Evolutionary conservation across 2,888 invertebrate genomes (phyloP).

Genomic region (Lasioglossum malachurum): DNA sequence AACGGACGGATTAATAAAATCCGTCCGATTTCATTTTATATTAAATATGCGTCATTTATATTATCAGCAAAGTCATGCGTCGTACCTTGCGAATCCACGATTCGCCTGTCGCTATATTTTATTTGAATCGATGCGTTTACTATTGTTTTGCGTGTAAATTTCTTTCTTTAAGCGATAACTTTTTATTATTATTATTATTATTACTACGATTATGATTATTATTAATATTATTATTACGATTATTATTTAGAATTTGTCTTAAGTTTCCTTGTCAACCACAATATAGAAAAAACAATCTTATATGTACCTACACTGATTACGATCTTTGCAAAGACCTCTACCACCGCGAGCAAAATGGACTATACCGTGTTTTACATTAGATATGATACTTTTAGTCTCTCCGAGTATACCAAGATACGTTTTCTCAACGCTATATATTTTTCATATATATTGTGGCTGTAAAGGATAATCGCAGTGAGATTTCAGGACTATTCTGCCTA

Average conservation of each 20-base stretch:
- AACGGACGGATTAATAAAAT: constrained; percentile 55
- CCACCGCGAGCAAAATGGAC: constrained; percentile 27
- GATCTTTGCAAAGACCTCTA: constrained; percentile 42
- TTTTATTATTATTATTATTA: constrained; percentile 60
- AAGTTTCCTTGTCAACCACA: constrained; percentile 73
- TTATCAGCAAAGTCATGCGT: constrained; percentile 61
- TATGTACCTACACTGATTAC: constrained; percentile 27
- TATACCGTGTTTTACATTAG: constrained; percentile 39
- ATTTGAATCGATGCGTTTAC: constrained; percentile 64
- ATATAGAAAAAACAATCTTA: constrained; percentile 56
- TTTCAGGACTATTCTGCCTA: constrained; percentile 50
- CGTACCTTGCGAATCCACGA: constrained; percentile 63
- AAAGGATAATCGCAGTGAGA: constrained; percentile 73
- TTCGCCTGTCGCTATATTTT: constrained; percentile 64
- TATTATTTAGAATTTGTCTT: constrained; percentile 52
- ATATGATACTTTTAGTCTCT: constrained; percentile 40
- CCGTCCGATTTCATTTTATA: constrained; percentile 56
- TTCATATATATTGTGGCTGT: constrained; percentile 87
- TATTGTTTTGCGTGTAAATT: constrained; percentile 70
- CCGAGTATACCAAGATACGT: constrained; percentile 46
- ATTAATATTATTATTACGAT: constrained; percentile 49
- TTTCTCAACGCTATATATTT: constrained; percentile 59
- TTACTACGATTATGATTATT: constrained; percentile 26
- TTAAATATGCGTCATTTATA: constrained; percentile 53
- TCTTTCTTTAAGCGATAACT: constrained; percentile 61